Conservation (phyloP, 2,888 invertebrate species). For the Stenolophus ochropezus region DNA sequence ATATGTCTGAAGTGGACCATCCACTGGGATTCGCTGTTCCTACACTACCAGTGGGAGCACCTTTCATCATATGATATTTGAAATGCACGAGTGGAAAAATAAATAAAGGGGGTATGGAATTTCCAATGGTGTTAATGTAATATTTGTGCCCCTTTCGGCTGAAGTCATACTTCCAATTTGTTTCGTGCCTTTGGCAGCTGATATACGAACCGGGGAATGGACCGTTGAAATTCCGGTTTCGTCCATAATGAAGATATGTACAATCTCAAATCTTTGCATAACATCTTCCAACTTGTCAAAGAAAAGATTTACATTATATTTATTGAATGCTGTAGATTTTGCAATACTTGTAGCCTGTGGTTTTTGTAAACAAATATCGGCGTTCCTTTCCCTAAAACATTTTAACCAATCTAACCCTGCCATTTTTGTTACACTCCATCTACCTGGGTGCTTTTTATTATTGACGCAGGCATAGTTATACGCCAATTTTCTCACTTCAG, state of each 20-base stretch:
- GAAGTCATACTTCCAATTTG: conserved; percentile 3
- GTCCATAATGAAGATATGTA: conserved; percentile 15
- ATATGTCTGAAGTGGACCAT: background rate
- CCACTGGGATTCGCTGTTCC: conserved; percentile 1
- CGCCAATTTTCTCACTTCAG: conserved; percentile 8
- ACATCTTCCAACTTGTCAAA: background rate
- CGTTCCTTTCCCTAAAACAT: conserved; percentile 59
- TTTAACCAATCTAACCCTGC: conserved; percentile 61
- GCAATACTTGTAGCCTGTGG: conserved; percentile 64
- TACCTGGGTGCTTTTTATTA: background rate
- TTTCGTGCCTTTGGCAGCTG: conserved; percentile 2
- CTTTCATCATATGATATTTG: conserved; percentile 6
- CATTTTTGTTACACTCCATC: conserved; percentile 55
- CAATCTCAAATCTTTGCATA: background rate
- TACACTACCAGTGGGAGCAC: conserved; percentile 6
- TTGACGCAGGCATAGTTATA: background rate
- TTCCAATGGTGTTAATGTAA: conserved; percentile 9
- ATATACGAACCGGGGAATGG: conserved; percentile 10
- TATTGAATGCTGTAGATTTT: conserved; percentile 58
- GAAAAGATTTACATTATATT: conserved; percentile 35
- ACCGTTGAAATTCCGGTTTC: conserved; percentile 19
- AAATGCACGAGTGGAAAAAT: conserved; percentile 9
- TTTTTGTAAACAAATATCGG: conserved; percentile 56
- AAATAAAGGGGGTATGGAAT: conserved; percentile 1
- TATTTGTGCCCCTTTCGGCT: background rate